Evolutionary conservation across 2,797 vertebrate genomes (phyloP).

Genomic region (Malacoraja senta): DNA sequence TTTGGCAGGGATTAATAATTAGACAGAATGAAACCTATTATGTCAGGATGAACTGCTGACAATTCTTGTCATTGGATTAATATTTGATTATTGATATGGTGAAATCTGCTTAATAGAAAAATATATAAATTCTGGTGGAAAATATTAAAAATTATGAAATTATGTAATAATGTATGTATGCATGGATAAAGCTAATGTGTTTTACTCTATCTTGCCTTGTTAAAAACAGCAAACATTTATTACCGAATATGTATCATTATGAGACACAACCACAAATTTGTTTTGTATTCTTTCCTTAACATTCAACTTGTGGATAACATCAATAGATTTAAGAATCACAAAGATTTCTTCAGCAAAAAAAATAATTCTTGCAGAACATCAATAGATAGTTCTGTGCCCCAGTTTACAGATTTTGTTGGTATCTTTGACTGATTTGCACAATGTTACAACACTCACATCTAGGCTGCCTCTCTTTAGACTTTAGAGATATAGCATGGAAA

Average conservation of each 20-base stretch:
- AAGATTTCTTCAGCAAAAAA: not conserved
- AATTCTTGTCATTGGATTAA: not conserved
- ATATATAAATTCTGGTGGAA: not conserved
- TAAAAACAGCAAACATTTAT: no score
- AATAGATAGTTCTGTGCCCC: not conserved
- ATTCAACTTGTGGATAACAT: not conserved
- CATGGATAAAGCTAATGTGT: not conserved
- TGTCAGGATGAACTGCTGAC: not conserved
- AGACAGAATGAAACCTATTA: not conserved
- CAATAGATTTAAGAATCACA: not conserved
- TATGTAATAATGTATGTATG: not conserved
- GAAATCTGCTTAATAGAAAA: not conserved
- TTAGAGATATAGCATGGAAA: no score
- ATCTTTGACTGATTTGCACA: not conserved
- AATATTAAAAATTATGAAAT: not conserved
- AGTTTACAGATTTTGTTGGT: not conserved
- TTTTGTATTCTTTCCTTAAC: not conserved
- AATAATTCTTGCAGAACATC: no score
- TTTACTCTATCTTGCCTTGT: no score
- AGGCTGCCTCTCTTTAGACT: no score
- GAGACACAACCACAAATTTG: not conserved
- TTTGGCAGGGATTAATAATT: not conserved
- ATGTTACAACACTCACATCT: not conserved
- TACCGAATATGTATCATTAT: not conserved
- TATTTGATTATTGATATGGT: not conserved